These are phyloP conservation scores for Pseudomugil tenellus DNA, from an alignment of 2,797 vertebrate genomes.

Conservation along the genomic window DNA sequence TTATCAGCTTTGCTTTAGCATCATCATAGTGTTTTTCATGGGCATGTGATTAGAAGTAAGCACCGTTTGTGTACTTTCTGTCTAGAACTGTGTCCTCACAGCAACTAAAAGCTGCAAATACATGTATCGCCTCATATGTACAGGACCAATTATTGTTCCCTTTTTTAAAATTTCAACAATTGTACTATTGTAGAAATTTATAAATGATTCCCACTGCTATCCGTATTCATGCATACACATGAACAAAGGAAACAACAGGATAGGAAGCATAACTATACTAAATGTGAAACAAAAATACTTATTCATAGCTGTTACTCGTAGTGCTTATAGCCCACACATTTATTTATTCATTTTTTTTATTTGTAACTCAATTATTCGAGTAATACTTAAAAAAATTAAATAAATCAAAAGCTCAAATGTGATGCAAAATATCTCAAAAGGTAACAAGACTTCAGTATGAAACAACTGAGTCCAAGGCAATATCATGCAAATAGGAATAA, in stretches of 20 bases:
- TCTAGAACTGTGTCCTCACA: not conserved
- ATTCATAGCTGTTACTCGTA: no score
- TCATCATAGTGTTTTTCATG: not conserved
- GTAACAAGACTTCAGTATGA: no score
- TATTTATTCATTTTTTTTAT: no score
- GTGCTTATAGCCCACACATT: no score
- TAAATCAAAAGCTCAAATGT: no score
- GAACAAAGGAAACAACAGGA: not conserved
- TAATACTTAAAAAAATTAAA: no score
- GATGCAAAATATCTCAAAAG: no score
- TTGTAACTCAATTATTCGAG: no score
- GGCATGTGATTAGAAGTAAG: not conserved
- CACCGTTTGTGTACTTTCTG: not conserved
- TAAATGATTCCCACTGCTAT: constrained; percentile 1
- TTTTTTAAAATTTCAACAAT: not conserved
- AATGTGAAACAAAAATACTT: no score
- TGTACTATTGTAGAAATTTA: not conserved
- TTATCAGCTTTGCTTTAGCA: not conserved
- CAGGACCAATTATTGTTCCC: not conserved
- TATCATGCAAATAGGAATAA: no score
- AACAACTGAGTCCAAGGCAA: no score
- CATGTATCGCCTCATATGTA: not conserved
- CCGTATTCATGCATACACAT: constrained; percentile 1
- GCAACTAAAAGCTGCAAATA: not conserved
- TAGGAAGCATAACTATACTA: no score